Evolutionary conservation across 2,888 invertebrate genomes (phyloP).

Genomic region (Macrosoma leucophasiata): DNA sequence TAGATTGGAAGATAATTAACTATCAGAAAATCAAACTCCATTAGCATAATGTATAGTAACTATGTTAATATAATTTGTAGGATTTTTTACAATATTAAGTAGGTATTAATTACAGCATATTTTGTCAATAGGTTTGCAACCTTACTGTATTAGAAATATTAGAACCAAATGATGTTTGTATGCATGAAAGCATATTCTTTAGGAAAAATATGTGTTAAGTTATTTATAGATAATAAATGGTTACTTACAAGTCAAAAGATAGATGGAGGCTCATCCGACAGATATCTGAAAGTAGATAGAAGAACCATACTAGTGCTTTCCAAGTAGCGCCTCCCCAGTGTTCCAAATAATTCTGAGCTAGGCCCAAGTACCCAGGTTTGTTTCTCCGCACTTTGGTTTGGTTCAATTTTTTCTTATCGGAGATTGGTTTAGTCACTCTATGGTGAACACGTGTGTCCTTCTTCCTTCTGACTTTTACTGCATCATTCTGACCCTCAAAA

Average conservation of each 20-base stretch:
- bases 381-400: conserved; percentile 55
- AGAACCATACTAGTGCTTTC: conserved; percentile 84
- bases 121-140: too few relatives aligned
- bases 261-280: conserved; percentile 85
- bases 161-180: too few relatives aligned
- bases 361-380: conserved; percentile 61
- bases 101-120: too few relatives aligned
- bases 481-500: conserved; percentile 50
- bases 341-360: conserved; percentile 62
- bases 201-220: too few relatives aligned
- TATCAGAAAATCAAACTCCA: too few relatives aligned
- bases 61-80: too few relatives aligned
- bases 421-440: conserved; percentile 48
- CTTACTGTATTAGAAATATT: too few relatives aligned
- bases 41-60: too few relatives aligned
- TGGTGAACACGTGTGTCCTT: conserved; percentile 61
- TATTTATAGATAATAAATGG: conserved; percentile 1
- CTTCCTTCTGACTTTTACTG: conserved; percentile 58
- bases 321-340: conserved; percentile 76
- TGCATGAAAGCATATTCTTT: too few relatives aligned
- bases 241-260: conserved; percentile 81
- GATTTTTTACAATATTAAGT: too few relatives aligned
- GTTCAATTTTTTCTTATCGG: conserved; percentile 65
- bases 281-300: conserved; percentile 86
- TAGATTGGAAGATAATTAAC: too few relatives aligned